Evolutionary conservation across 2,888 invertebrate genomes (phyloP), one percentile per base, ranked within the genome.

Genomic region (Serripes groenlandicus): DNA sequence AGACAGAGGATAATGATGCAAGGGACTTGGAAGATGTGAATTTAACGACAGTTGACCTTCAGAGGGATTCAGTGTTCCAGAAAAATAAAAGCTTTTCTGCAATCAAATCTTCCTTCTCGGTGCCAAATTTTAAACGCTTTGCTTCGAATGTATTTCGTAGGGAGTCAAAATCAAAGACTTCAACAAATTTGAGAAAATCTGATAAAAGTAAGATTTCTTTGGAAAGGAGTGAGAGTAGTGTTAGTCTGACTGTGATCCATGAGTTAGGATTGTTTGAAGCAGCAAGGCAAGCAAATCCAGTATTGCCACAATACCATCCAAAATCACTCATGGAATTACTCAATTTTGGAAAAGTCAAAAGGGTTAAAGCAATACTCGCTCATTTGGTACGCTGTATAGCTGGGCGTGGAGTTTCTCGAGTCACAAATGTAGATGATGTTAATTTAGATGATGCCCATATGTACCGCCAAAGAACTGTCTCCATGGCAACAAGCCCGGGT

Each of bases 221-320:
- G 60, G 87, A 89, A 5, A 87, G 90, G 21, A 92, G 91, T 85
- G 93, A 93, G 64, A 93, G 92, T 76, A 82, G 89, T n/a, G 82
- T 90, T 23, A 92, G 91, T 84, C 77, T 93, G 60, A 88, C 89
- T 30, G 87, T 93, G 66, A 92, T 93, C 58, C 92, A 94, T 77
- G 94, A 95, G 81, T 93, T 93, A 85, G 95, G 95, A 21, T 95
- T 99, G 72, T 99, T 99, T 95, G 99, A 99, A 95, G 99, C 99
- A 0, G 98, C 99, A 5, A 96, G 99, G 84, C 97, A 99, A 93
- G 99, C 99, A 0, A 99, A 98, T 91, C 99, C 99, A 0, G 99
- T 99, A 58, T 95, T 99, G 81, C 99, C 99, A 0, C 99, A 99
- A 93, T 99, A 99, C 94, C 99, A 99, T 95, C 99, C 99, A 0